A percentile compares a stretch with the other conserved stretches of the same genome.
Conservation (phyloP, 2,888 invertebrate genomes). For the Dendrolimus pini region DNA sequence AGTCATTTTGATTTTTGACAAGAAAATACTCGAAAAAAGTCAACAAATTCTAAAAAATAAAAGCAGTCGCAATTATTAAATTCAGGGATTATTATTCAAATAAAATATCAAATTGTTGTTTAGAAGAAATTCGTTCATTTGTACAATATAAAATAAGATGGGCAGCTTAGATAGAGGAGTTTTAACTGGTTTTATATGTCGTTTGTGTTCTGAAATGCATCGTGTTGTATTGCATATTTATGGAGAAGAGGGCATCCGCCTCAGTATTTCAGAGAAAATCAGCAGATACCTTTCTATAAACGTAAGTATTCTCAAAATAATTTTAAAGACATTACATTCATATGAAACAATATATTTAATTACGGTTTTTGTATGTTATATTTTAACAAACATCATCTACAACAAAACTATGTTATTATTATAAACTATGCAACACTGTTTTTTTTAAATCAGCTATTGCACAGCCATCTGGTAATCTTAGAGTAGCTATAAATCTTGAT, state of each 20-base stretch:
- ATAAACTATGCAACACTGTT: too few species aligned
- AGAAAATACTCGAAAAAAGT: too few species aligned
- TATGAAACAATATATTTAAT: background rate
- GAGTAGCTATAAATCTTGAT: too few species aligned
- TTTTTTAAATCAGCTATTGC: too few species aligned
- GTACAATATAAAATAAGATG: conserved; percentile 60
- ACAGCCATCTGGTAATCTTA: too few species aligned
- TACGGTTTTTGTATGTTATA: too few species aligned
- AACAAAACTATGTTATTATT: too few species aligned
- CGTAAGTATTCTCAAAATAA: conserved; percentile 63
- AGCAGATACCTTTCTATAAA: conserved; percentile 88
- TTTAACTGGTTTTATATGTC: conserved; percentile 89
- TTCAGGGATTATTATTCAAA: background rate
- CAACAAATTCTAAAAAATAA: too few species aligned
- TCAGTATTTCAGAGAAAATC: conserved; percentile 87
- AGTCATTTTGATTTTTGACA: too few species aligned
- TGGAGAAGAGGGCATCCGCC: conserved; percentile 85
- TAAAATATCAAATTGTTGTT: background rate
- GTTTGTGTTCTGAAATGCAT: conserved; percentile 91
- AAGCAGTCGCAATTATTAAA: too few species aligned
- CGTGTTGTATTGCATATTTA: conserved; percentile 86
- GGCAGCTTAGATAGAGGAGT: conserved; percentile 89
- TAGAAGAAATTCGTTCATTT: background rate
- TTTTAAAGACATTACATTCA: conserved; percentile 1
- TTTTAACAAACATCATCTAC: too few species aligned